Conservation (phyloP, 1,140 invertebrate genomes). For the Lepidurus arcticus region DNA sequence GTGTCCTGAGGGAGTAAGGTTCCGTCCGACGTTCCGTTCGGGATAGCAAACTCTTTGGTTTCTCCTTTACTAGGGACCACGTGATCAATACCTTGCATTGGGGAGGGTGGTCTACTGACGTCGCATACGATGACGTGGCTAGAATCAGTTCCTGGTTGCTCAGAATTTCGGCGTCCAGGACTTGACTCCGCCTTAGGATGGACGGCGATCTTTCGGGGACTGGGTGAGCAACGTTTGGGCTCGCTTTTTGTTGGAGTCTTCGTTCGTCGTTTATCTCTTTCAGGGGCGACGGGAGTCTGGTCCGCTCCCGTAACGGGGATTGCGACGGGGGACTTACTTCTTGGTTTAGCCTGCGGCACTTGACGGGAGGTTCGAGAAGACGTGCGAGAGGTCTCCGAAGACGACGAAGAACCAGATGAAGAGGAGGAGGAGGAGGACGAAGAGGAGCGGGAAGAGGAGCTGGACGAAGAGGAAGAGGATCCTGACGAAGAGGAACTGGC, state of each 20-base stretch:
- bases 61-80: background rate
- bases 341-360: conserved; percentile 21
- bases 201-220: conserved; percentile 36
- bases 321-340: conserved; percentile 18
- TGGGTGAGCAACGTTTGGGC: conserved; percentile 19
- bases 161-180: conserved; percentile 33
- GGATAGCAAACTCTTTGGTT: conserved; percentile 5
- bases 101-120: background rate
- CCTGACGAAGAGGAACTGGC: conserved; percentile 41
- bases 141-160: conserved; percentile 30
- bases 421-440: conserved; percentile 10
- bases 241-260: background rate
- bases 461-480: conserved; percentile 37
- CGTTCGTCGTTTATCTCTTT: background rate
- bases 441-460: conserved; percentile 27
- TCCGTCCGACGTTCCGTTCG: background rate
- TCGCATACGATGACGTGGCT: background rate
- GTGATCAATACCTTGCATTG: conserved; percentile 2
- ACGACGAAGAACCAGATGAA: conserved; percentile 25
- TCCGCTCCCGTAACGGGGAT: background rate
- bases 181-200: conserved; percentile 33
- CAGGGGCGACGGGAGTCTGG: conserved; percentile 10
- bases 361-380: background rate
- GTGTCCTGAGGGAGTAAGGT: background rate
- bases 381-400: background rate